These are phyloP conservation scores for Bruchidius siliquastri DNA, from an alignment of 2,888 invertebrate species.

Conservation along the genomic window DNA sequence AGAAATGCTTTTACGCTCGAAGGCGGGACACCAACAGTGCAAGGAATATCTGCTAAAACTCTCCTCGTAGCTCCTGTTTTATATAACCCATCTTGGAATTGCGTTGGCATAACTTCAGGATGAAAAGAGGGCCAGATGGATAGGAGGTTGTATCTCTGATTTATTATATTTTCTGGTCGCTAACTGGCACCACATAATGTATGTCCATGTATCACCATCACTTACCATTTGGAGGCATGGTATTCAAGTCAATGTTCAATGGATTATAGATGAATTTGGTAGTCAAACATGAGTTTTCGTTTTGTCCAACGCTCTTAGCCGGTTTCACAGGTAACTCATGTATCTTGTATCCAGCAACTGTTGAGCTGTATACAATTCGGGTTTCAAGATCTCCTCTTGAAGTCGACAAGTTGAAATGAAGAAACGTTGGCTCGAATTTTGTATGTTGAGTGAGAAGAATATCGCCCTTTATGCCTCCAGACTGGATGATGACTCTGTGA, in stretches of 20 bases:
- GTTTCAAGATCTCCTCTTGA: conserved; percentile 63
- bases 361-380: conserved; percentile 68
- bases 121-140: too few relatives aligned
- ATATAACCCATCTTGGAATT: too few relatives aligned
- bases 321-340: conserved; percentile 66
- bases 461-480: conserved; percentile 75
- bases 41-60: too few relatives aligned
- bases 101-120: too few relatives aligned
- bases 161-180: too few relatives aligned
- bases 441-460: conserved; percentile 75
- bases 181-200: too few relatives aligned
- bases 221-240: conserved; percentile 63
- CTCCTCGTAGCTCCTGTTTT: too few relatives aligned
- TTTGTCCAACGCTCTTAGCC: conserved; percentile 47
- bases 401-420: conserved; percentile 65
- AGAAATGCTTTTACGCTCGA: too few relatives aligned
- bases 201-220: too few relatives aligned
- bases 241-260: conserved; percentile 52
- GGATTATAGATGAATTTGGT: conserved; percentile 79
- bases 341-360: conserved; percentile 67
- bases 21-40: too few relatives aligned
- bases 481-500: conserved; percentile 65
- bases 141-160: too few relatives aligned
- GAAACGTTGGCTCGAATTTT: conserved; percentile 78
- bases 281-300: conserved; percentile 57